A percentile compares a stretch with the other conserved stretches of the same genome.
Evolutionary conservation across 2,888 invertebrate species (phyloP).

Genomic region (Gibbula magus): DNA sequence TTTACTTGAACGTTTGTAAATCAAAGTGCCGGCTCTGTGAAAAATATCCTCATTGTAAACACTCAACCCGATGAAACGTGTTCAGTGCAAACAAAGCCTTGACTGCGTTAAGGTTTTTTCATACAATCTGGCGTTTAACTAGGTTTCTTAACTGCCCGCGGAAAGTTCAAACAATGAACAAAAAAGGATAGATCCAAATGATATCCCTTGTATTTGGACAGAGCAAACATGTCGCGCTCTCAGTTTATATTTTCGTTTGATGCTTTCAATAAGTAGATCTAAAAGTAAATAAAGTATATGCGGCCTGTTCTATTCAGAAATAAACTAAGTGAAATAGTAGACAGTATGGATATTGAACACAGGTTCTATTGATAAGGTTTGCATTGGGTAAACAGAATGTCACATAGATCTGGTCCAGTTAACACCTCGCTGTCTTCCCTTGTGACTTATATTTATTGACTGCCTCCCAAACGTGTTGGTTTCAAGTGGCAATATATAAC

Average conservation of each 20-base stretch:
- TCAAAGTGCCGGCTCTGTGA: constrained; percentile 7
- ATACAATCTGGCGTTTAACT: neutral
- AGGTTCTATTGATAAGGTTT: neutral
- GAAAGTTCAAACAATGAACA: neutral
- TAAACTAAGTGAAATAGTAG: neutral
- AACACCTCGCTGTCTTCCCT: no score
- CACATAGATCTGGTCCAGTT: no score
- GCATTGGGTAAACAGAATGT: no score
- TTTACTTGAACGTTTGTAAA: neutral
- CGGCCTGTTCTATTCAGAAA: neutral
- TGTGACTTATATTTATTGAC: no score
- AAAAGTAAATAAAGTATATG: neutral
- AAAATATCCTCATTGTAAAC: constrained; percentile 11
- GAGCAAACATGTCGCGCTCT: constrained; percentile 9
- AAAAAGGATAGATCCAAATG: constrained; percentile 9
- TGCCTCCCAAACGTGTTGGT: no score
- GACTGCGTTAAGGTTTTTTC: constrained; percentile 8
- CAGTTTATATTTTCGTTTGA: constrained; percentile 6
- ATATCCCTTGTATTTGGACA: neutral
- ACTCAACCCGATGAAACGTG: constrained; percentile 6
- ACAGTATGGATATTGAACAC: neutral
- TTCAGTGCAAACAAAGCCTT: neutral
- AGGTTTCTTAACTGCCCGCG: neutral
- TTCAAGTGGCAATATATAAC: no score
- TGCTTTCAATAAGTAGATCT: neutral